A percentile compares a stretch with the other conserved stretches of the same genome.
phyloP scores from a whole-genome alignment of 2,888 invertebrate genomes.

The Dryomyza anilis region DNA sequence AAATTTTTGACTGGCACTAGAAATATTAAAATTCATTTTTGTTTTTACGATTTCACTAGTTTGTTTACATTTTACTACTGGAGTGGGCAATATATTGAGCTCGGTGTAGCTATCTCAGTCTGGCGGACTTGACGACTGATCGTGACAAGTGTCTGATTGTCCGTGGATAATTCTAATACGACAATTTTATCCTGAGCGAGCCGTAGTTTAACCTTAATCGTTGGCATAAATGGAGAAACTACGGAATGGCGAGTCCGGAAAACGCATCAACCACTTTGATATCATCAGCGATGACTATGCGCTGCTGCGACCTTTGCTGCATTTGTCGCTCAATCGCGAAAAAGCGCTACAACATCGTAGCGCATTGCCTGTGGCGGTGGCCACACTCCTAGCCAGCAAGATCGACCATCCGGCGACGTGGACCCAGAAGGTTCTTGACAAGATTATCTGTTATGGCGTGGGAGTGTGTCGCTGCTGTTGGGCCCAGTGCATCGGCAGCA shows the following conservation, averaged over 20 bases:
- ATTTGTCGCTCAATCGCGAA: constrained; percentile 49
- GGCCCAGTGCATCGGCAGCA: constrained; percentile 44
- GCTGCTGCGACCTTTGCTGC: constrained; percentile 44
- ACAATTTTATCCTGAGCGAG: constrained; percentile 46
- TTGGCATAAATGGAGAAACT: constrained; percentile 44
- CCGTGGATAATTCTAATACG: constrained; percentile 47
- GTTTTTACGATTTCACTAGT: too few species aligned
- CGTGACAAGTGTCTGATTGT: constrained; percentile 43
- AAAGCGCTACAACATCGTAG: constrained; percentile 51
- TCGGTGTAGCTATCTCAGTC: too few species aligned
- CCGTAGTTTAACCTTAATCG: constrained; percentile 47
- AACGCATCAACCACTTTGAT: constrained; percentile 49
- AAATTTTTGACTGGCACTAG: too few species aligned
- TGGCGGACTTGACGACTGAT: constrained; percentile 42
- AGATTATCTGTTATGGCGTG: constrained; percentile 53
- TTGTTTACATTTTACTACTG: too few species aligned
- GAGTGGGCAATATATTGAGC: too few species aligned
- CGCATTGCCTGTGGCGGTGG: constrained; percentile 50
- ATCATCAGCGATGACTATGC: constrained; percentile 53
- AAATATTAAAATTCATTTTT: too few species aligned
- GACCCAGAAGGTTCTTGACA: constrained; percentile 50
- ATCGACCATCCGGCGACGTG: constrained; percentile 57
- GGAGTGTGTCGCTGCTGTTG: constrained; percentile 50
- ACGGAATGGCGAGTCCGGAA: constrained; percentile 44
- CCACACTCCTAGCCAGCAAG: constrained; percentile 51